phyloP scores from a whole-genome alignment of 2,888 invertebrate genomes.

The Gymnosoma rotundatum region DNA sequence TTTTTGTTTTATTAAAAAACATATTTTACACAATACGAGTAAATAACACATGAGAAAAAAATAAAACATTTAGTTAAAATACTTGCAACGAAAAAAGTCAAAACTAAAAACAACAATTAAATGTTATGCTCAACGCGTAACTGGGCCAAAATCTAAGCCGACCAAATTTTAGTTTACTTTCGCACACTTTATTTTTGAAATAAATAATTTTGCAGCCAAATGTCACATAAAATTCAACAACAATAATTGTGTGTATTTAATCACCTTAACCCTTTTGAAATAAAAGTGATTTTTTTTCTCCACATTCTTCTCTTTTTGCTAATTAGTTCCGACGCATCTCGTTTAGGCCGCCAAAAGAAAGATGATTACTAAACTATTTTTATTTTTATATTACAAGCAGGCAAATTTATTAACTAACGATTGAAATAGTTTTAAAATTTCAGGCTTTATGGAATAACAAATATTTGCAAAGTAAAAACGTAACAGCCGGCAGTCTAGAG shows the following conservation, averaged over 20 bases:
- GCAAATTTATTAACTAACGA: no score
- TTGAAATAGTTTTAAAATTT: no score
- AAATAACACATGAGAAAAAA: neutral
- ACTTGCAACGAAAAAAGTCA: neutral
- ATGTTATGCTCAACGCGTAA: conserved; percentile 70
- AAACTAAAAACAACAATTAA: conserved; percentile 23
- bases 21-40: conserved; percentile 40
- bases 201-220: neutral
- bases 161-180: conserved; percentile 37
- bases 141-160: conserved; percentile 64
- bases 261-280: neutral
- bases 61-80: conserved; percentile 25
- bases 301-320: no score
- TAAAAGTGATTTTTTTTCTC: neutral
- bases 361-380: no score
- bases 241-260: neutral
- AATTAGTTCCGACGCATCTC: no score
- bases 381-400: no score
- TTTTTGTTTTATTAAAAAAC: neutral
- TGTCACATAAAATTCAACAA: conserved; percentile 3
- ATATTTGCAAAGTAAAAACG: no score
- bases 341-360: no score
- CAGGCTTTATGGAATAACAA: no score
- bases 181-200: conserved; percentile 9
- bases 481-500: no score